Base-by-base conservation (phyloP, 37 sponge, comb jelly and placozoan species). In the Lycopodina hypogea region DNA sequence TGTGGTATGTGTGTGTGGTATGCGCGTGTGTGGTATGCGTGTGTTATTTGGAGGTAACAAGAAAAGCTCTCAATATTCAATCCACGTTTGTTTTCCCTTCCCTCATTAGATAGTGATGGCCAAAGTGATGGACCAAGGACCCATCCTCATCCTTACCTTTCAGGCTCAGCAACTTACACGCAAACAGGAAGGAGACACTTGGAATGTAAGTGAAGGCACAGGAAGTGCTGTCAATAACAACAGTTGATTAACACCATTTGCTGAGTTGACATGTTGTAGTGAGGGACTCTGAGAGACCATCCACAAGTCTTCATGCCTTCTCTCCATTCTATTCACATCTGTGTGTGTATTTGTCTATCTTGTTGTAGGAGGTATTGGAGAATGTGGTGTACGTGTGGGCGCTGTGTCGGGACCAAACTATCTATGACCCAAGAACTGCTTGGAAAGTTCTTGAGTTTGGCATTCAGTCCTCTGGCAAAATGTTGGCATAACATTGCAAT, bases 391-490 rank as follows among this genome's bases (percentile, higher is more conserved):
- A 95, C 50, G 88, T 95, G 42, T 95, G 96, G 96, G 96, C 93
- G 15, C 63, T 95, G 75, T 93, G 93, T 65, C 42, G 96, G 56
- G 96, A 95, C 70, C 96, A 89, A 58, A 65, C 65, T 19, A 78
- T 85, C n/a, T 95, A 88, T 64, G 90, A 95, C 41, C 88, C 90
- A 9, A 83, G 61, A 42, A 81, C 90, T 42, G 93, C 96, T 21
- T 95, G 96, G 96, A 88, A 90, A 57, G 79, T 95, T 39, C 56
- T 93, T 22, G 96, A 95, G 72, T 95, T 95, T 83, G 94, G 78
- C 17, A 94, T 90, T 42, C 85, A 84, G 21, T 77, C 92, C 42
- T 42, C 82, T 0, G 72, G 78, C 2, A 80, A 68, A 75, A 60
- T 93, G 58, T 82, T 93, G 26, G 76, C 88, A 2, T 93, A 85